These are phyloP conservation scores for Drosophila melanocephala DNA, from an alignment of 2,888 invertebrate species.

Conservation along the genomic window DNA sequence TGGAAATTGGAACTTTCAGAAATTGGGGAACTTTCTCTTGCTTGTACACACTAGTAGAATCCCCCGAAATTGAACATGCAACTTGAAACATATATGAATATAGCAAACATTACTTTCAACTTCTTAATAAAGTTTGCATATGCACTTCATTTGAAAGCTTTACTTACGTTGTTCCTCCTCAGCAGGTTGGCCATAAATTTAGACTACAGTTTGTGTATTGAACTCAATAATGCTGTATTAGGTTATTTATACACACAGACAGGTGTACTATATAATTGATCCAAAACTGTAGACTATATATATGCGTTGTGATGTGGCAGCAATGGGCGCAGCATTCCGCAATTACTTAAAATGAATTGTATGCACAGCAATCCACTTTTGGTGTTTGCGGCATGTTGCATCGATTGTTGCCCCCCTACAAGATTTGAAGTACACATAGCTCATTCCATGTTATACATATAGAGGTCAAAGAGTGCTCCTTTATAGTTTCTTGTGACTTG, in stretches of 20 bases:
- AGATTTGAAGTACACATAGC: neutral
- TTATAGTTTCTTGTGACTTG: neutral
- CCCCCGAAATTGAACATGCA: neutral
- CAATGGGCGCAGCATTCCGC: neutral
- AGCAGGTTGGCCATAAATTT: neutral
- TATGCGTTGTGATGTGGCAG: neutral
- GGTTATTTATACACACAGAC: constrained; percentile 13
- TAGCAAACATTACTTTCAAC: neutral
- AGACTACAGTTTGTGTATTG: constrained; percentile 13
- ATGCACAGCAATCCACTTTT: neutral
- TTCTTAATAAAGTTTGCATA: neutral
- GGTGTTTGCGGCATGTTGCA: constrained; percentile 10
- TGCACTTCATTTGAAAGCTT: neutral
- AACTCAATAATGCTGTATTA: constrained; percentile 35
- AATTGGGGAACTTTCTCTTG: neutral
- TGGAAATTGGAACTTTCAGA: neutral
- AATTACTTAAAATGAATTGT: neutral
- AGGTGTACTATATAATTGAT: constrained; percentile 18
- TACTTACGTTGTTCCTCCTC: neutral
- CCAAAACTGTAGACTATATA: constrained; percentile 35
- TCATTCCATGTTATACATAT: neutral
- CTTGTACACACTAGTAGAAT: neutral
- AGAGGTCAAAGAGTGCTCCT: neutral
- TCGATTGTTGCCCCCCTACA: too few relatives aligned
- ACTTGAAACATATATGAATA: neutral